Evolutionary conservation across 2,888 invertebrate species (phyloP).

Genomic region (Eucera pruinosa): DNA sequence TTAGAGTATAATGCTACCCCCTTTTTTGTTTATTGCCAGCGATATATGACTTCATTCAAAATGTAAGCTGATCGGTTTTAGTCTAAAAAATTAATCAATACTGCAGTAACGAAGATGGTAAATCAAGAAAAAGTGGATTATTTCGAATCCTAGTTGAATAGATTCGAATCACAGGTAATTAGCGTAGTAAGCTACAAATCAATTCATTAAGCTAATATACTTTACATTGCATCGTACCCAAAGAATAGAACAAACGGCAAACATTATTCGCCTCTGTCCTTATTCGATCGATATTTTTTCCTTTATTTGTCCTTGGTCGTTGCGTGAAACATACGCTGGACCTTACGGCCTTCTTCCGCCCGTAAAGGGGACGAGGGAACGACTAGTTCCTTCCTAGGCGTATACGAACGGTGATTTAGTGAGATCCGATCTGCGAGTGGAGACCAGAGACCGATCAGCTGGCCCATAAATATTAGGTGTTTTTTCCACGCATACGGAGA

Average conservation of each 20-base stretch:
- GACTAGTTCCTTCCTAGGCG: slow-evolving; percentile 76
- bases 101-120: too few relatives aligned
- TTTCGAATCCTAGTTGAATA: too few relatives aligned
- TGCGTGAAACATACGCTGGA: slow-evolving; percentile 59
- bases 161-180: too few relatives aligned
- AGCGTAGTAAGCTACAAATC: too few relatives aligned
- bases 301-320: slow-evolving; percentile 55
- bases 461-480: slow-evolving; percentile 79
- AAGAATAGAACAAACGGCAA: slow-evolving; percentile 34
- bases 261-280: slow-evolving; percentile 23
- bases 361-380: slow-evolving; percentile 55
- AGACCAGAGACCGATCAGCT: slow-evolving; percentile 76
- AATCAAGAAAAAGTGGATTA: too few relatives aligned
- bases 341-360: slow-evolving; percentile 61
- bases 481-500: slow-evolving; percentile 47
- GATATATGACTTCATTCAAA: too few relatives aligned
- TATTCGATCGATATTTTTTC: slow-evolving; percentile 57
- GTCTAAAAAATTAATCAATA: too few relatives aligned
- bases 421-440: slow-evolving; percentile 75
- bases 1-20: too few relatives aligned
- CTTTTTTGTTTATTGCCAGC: too few relatives aligned
- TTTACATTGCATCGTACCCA: slow-evolving; percentile 1
- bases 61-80: too few relatives aligned
- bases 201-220: too few relatives aligned
- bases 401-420: slow-evolving; percentile 73